Conservation (phyloP, 2,113 vertebrate species). For the Vulpes lagopus region DNA sequence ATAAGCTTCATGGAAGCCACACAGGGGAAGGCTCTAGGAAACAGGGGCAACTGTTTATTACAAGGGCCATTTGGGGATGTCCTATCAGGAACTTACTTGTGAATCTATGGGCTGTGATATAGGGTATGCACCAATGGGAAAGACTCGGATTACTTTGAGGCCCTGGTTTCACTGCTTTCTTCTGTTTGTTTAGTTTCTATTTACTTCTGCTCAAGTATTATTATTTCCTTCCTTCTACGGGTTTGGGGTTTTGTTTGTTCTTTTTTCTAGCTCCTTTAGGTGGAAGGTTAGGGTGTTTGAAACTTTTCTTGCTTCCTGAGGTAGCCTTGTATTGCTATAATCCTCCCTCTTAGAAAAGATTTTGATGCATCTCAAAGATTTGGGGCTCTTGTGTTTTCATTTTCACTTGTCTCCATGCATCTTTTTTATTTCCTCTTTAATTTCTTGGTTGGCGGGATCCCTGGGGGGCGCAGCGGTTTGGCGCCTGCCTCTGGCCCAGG, state of each 20-base stretch:
- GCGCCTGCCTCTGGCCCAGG: too few species aligned
- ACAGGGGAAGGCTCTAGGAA: background rate
- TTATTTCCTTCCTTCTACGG: background rate
- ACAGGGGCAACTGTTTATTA: background rate
- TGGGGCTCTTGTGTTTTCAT: background rate
- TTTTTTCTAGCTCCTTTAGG: background rate
- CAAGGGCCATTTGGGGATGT: background rate
- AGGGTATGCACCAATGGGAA: background rate
- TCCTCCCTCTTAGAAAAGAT: background rate
- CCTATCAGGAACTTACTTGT: background rate
- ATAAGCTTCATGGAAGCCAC: background rate
- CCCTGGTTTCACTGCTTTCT: background rate
- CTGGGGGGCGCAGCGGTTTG: too few species aligned
- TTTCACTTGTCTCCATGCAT: background rate
- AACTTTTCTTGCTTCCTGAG: background rate
- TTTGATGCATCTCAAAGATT: background rate
- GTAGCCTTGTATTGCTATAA: background rate
- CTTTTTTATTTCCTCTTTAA: background rate
- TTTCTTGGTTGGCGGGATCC: background rate
- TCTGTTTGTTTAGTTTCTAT: background rate
- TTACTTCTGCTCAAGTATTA: background rate
- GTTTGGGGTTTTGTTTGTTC: background rate
- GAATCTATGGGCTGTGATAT: background rate
- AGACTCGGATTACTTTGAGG: background rate
- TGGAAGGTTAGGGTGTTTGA: background rate